Conservation (phyloP, 2,888 invertebrate species). For the Melikaiella ostensackeni region DNA sequence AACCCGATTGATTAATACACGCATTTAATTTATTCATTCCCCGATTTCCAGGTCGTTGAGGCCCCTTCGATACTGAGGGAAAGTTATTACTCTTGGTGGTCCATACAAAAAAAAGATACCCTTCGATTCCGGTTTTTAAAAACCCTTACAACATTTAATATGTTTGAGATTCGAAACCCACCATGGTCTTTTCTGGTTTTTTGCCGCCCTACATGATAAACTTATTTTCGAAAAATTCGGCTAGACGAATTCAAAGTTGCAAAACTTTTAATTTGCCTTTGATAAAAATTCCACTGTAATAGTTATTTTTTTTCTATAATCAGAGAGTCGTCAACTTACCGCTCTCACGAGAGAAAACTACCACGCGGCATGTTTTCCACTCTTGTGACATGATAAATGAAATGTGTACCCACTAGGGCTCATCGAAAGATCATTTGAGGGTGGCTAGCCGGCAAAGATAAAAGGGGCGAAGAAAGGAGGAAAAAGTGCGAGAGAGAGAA, state of each 20-base stretch:
- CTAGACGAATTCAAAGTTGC: not conserved
- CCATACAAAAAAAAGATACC: not conserved
- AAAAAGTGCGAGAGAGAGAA: constrained; percentile 30
- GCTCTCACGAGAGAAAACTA: not conserved
- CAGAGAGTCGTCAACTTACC: constrained; percentile 9
- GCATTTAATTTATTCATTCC: constrained; percentile 71
- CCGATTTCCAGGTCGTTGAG: constrained; percentile 53
- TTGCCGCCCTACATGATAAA: not conserved
- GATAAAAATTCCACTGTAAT: not conserved
- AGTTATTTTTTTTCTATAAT: constrained; percentile 7
- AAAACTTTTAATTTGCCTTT: not conserved
- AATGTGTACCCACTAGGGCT: constrained; percentile 62
- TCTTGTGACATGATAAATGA: constrained; percentile 67
- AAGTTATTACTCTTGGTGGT: constrained; percentile 26
- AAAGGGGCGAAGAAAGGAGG: constrained; percentile 46
- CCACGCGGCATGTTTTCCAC: constrained; percentile 42
- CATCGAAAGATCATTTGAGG: constrained; percentile 53
- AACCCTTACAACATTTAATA: too few relatives aligned
- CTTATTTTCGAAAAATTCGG: not conserved
- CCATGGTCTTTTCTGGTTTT: not conserved
- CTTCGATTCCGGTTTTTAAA: not conserved
- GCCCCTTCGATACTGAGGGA: constrained; percentile 10
- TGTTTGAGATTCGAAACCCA: not conserved
- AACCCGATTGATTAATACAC: constrained; percentile 68
- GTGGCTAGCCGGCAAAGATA: constrained; percentile 52